These are phyloP conservation scores for Sakesphorus luctuosus DNA, from an alignment of 2,113 vertebrate genomes.

Conservation along the genomic window DNA sequence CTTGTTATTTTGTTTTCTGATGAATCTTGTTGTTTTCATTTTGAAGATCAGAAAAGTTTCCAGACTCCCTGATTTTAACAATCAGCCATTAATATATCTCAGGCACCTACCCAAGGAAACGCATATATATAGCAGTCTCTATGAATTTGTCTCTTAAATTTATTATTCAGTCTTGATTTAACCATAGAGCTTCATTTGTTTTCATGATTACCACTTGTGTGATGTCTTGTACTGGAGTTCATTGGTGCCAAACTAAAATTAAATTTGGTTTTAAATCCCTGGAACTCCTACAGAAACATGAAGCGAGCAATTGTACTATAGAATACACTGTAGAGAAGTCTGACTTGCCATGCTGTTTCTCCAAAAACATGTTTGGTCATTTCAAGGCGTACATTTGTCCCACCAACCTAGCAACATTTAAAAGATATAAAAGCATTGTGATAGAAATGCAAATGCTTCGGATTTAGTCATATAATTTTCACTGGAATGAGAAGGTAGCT, in stretches of 20 bases:
- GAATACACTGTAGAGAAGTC: background rate
- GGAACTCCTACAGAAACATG: constrained; percentile 40
- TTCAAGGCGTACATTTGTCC: background rate
- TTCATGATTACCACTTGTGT: constrained; percentile 26
- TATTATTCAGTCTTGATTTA: constrained; percentile 31
- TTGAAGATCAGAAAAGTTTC: constrained; percentile 38
- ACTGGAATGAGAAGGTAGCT: background rate
- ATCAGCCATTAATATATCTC: background rate
- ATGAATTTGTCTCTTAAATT: constrained; percentile 8
- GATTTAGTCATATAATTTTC: background rate
- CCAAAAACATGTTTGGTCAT: constrained; percentile 2
- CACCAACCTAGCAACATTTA: background rate
- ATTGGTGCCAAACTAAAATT: constrained; percentile 55
- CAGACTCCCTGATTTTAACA: constrained; percentile 13
- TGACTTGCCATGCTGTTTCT: background rate
- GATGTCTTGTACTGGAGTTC: constrained; percentile 20
- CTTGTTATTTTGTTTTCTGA: background rate
- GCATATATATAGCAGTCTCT: background rate
- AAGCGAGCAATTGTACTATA: constrained; percentile 6
- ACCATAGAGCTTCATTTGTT: constrained; percentile 59
- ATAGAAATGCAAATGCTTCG: background rate
- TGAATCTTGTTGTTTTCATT: constrained; percentile 16
- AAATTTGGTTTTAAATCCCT: constrained; percentile 56
- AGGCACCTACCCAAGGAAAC: constrained; percentile 39
- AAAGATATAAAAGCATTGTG: background rate